These are phyloP conservation scores for Myiotriccus ornatus DNA, from an alignment of 2,797 vertebrate species.

Conservation along the genomic window DNA sequence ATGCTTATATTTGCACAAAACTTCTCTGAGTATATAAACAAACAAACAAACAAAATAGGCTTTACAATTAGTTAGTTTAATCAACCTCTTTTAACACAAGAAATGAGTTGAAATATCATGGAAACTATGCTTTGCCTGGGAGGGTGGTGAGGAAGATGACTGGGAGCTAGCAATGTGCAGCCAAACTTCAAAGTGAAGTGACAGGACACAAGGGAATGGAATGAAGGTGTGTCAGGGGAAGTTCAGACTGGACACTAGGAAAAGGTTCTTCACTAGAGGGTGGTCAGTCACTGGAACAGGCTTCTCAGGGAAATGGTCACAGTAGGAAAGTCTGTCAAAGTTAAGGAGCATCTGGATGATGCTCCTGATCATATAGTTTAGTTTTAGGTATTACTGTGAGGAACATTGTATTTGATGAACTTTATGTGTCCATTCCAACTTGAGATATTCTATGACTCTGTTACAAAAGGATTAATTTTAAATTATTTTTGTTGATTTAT, in stretches of 20 bases:
- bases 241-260: neutral
- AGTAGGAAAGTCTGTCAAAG: neutral
- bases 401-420: neutral
- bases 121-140: neutral
- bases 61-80: neutral
- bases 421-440: neutral
- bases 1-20: neutral
- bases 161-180: neutral
- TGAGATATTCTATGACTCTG: neutral
- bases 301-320: neutral
- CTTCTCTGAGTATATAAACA: neutral
- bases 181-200: neutral
- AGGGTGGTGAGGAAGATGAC: neutral
- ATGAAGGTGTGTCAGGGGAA: rapidly evolving
- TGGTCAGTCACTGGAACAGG: rapidly evolving
- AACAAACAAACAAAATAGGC: no score
- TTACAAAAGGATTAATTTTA: neutral
- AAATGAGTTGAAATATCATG: neutral
- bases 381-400: neutral
- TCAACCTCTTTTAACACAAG: neutral
- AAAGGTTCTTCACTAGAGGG: rapidly evolving
- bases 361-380: neutral
- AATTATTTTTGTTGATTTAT: neutral
- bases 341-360: neutral
- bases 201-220: neutral